phyloP scores from a whole-genome alignment of 1,140 invertebrate species.

The Brachionus paranguensis region DNA sequence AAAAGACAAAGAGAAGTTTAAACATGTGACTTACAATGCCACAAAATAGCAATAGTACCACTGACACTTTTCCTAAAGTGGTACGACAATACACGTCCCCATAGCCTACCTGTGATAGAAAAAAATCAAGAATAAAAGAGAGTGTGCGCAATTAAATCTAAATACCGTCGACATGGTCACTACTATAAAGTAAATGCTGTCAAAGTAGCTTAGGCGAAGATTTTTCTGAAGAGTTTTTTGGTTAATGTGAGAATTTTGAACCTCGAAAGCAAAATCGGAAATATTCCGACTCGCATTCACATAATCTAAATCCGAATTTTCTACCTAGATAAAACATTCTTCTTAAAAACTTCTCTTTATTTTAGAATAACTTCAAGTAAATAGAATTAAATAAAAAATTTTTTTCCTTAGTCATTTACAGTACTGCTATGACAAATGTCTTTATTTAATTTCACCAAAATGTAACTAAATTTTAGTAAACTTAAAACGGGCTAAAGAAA shows the following conservation, averaged over 20 bases:
- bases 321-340: background rate
- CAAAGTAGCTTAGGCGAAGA: conserved; percentile 50
- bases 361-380: conserved; percentile 38
- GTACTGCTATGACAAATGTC: too few relatives aligned
- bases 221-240: background rate
- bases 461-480: too few relatives aligned
- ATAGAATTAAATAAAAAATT: background rate
- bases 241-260: background rate
- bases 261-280: background rate
- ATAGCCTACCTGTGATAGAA: conserved; percentile 11
- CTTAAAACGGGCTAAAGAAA: too few relatives aligned
- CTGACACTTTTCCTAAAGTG: conserved; percentile 9
- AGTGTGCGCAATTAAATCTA: background rate
- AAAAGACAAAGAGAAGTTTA: background rate
- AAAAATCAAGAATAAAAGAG: background rate
- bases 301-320: background rate
- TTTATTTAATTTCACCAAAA: too few relatives aligned
- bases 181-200: conserved; percentile 55
- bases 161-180: conserved; percentile 56
- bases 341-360: background rate
- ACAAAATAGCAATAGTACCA: conserved; percentile 28
- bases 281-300: background rate
- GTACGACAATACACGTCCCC: conserved; percentile 36
- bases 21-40: conserved; percentile 33
- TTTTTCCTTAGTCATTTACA: too few relatives aligned